Base-by-base conservation (phyloP, 2,113 vertebrate genomes). In the Condylura cristata region DNA sequence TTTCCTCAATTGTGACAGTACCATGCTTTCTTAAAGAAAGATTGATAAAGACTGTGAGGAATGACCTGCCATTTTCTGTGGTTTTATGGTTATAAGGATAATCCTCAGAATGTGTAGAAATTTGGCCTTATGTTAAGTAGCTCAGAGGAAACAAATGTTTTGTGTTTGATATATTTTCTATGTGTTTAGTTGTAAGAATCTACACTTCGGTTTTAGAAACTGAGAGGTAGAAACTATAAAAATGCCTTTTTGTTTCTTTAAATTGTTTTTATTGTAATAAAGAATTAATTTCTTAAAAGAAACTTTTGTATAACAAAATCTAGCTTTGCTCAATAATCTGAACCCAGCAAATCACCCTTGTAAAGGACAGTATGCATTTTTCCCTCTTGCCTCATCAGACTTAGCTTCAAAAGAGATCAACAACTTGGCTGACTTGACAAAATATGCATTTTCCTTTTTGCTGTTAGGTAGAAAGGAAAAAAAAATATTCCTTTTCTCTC, bases 381-480 rank as follows among this genome's bases (percentile, higher is more conserved):
- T 94, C 44, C 37, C 96, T 79, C 86, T 98, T 97, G 95, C 95
- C 96, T 98, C 96, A 97, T 98, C 98, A 98, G 71, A 79, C 80
- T 97, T 92, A 96, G 81, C 68, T 80, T 97, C 94, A 96, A 93
- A 92, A 96, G 85, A 98, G 93, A 98, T 97, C 97, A 97, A 86
- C 97, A 97, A 96, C 80, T 97, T 39, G 93, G 60, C 82, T 95
- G 93, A 97, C 97, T 88, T 91, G 95, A 97, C 75, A 97, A 97
- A 98, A 96, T 91, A 78, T 92, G 63, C 96, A 88, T 97, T 98
- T 98, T 95, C 92, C 94, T 32, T 96, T 97, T 95, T 92, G 10
- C 86, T 95, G 84, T 41, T 94, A 51, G 72, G 37, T 32, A 96
- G 94, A 94, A 41, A 97, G 37, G 96, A 92, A 85, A 96, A 92